Evolutionary conservation across 2,888 invertebrate genomes (phyloP).

Genomic region (Enoplolaimus lenunculus): DNA sequence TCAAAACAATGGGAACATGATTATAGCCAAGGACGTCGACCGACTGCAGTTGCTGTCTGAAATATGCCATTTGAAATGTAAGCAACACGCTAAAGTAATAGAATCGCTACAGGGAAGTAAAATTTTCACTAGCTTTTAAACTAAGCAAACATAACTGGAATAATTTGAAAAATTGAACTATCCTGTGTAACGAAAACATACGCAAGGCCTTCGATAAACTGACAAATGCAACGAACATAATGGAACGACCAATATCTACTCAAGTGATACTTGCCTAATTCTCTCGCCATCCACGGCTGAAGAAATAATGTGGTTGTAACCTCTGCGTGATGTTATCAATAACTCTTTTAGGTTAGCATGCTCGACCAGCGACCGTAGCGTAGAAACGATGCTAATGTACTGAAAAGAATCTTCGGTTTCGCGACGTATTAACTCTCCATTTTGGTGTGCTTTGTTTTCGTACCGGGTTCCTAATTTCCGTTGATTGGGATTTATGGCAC

Average conservation of each 20-base stretch:
- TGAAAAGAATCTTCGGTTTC: neutral
- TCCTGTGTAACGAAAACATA: too few species aligned
- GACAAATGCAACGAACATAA: neutral
- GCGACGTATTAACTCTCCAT: neutral
- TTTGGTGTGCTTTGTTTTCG: neutral
- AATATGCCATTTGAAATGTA: neutral
- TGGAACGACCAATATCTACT: too few species aligned
- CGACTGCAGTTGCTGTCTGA: neutral
- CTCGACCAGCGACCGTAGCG: neutral
- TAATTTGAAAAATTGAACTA: too few species aligned
- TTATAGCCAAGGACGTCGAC: neutral
- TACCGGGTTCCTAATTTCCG: neutral
- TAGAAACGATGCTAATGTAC: neutral
- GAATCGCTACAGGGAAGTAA: too few species aligned
- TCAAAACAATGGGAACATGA: neutral
- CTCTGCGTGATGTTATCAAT: neutral
- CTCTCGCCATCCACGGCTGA: neutral
- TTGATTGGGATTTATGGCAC: neutral
- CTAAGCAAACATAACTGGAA: too few species aligned
- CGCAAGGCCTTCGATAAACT: neutral
- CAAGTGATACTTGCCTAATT: too few species aligned
- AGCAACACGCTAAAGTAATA: too few species aligned
- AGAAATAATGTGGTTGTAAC: neutral
- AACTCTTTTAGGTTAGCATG: neutral
- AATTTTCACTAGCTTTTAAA: too few species aligned